Percentiles rank a stretch among this genome's conserved stretches.
These are phyloP conservation scores for Ailurus styani DNA, from an alignment of 2,113 vertebrate genomes.

Conservation along the genomic window DNA sequence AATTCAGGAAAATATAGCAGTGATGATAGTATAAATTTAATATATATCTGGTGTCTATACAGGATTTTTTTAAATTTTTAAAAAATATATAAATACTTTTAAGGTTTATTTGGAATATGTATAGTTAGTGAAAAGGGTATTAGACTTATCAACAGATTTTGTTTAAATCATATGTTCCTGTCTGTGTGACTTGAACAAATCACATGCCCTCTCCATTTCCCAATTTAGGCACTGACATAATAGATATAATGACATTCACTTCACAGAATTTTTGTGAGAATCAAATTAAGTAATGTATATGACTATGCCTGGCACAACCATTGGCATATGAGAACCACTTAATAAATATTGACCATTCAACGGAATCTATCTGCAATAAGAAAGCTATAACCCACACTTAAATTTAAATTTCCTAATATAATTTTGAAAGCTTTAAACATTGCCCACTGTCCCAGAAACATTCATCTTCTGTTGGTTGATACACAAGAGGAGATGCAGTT, in stretches of 20 bases:
- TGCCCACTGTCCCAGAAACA: neutral
- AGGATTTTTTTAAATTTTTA: neutral
- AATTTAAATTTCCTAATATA: neutral
- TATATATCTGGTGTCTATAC: neutral
- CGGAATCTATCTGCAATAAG: neutral
- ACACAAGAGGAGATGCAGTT: neutral
- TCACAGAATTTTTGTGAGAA: conserved; percentile 1
- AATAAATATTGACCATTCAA: neutral
- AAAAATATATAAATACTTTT: neutral
- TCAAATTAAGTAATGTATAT: neutral
- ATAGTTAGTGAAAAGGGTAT: neutral
- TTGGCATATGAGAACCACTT: neutral
- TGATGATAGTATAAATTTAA: neutral
- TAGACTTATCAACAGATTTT: neutral
- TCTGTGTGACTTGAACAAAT: neutral
- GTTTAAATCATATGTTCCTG: neutral
- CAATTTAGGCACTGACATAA: neutral
- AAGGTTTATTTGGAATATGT: neutral
- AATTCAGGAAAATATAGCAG: neutral
- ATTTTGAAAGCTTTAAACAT: neutral
- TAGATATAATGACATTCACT: neutral
- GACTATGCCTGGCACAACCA: neutral
- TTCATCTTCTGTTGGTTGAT: neutral
- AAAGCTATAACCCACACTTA: neutral
- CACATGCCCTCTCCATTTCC: neutral